These are phyloP conservation scores for Pluvianellus socialis DNA, from an alignment of 2,113 vertebrate genomes.

Conservation along the genomic window DNA sequence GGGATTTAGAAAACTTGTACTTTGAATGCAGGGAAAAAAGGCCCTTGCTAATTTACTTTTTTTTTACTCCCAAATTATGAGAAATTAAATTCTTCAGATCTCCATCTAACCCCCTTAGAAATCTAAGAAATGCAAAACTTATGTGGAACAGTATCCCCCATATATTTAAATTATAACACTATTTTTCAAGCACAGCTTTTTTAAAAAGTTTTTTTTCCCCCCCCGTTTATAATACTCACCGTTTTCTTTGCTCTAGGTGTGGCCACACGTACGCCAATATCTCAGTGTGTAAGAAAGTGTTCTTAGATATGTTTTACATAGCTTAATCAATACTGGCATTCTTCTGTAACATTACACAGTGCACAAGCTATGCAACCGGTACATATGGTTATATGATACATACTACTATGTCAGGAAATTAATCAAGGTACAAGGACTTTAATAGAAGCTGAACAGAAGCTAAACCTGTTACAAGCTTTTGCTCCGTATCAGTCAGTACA, in stretches of 20 bases:
- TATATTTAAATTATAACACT: slow-evolving; percentile 19
- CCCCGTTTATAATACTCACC: not conserved
- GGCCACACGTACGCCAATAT: slow-evolving; percentile 18
- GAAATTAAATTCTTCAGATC: not conserved
- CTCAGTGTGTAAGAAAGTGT: not conserved
- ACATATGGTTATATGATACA: not conserved
- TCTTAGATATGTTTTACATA: slow-evolving; percentile 32
- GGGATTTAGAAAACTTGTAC: not conserved
- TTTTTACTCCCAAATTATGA: not conserved
- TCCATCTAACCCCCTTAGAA: not conserved
- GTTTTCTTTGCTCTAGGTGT: slow-evolving; percentile 38
- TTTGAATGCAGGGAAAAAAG: not conserved
- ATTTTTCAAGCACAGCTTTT: slow-evolving; percentile 37
- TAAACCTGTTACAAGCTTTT: not conserved
- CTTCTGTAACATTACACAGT: not conserved
- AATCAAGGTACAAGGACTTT: slow-evolving; percentile 14
- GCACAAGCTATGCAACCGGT: not conserved
- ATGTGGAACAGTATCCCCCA: not conserved
- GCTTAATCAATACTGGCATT: slow-evolving; percentile 55
- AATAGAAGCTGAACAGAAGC: slow-evolving; percentile 20
- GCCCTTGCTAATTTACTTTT: no score
- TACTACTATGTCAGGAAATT: not conserved
- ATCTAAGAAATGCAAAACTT: not conserved
- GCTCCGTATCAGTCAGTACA: slow-evolving; percentile 4
- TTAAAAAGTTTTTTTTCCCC: slow-evolving; percentile 4